These are phyloP conservation scores for Chymomyza fuscimana DNA, from an alignment of 2,888 invertebrate species.

Conservation along the genomic window DNA sequence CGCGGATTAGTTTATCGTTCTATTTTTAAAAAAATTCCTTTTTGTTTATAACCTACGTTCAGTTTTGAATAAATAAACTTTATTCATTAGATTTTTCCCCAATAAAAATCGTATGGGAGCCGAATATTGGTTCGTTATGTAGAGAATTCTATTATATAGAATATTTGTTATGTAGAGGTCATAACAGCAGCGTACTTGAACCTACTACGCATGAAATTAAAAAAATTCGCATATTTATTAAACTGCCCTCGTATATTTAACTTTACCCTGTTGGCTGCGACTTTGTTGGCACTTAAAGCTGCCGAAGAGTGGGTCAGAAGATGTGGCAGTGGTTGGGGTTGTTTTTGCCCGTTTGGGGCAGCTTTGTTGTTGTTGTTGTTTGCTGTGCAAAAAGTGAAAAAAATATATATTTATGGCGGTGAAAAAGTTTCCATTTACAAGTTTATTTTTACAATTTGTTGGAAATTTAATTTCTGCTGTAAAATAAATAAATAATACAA, in stretches of 20 bases:
- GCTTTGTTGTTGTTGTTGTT: constrained; percentile 14
- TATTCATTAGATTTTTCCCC: too few relatives aligned
- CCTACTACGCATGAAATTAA: too few relatives aligned
- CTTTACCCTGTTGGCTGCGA: background rate
- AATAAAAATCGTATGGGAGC: too few relatives aligned
- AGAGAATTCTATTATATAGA: too few relatives aligned
- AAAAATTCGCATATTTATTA: background rate
- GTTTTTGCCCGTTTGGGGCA: constrained; percentile 4
- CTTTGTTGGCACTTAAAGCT: constrained; percentile 1
- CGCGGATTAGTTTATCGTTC: too few relatives aligned
- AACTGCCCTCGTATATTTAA: constrained; percentile 3
- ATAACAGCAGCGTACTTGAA: too few relatives aligned
- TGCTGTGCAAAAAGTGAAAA: constrained; percentile 14
- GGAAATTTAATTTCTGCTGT: constrained; percentile 37
- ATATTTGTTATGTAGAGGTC: too few relatives aligned
- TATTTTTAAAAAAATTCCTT: too few relatives aligned
- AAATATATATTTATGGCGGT: constrained; percentile 25
- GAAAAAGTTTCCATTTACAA: constrained; percentile 29
- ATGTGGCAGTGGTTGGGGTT: background rate
- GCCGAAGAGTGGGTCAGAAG: background rate
- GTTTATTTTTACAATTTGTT: constrained; percentile 40
- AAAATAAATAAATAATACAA: constrained; percentile 43
- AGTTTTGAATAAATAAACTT: too few relatives aligned
- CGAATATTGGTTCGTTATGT: too few relatives aligned
- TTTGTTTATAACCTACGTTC: too few relatives aligned